Conservation (phyloP, 2,113 vertebrate genomes). For the Hippocampus guttulatus region DNA sequence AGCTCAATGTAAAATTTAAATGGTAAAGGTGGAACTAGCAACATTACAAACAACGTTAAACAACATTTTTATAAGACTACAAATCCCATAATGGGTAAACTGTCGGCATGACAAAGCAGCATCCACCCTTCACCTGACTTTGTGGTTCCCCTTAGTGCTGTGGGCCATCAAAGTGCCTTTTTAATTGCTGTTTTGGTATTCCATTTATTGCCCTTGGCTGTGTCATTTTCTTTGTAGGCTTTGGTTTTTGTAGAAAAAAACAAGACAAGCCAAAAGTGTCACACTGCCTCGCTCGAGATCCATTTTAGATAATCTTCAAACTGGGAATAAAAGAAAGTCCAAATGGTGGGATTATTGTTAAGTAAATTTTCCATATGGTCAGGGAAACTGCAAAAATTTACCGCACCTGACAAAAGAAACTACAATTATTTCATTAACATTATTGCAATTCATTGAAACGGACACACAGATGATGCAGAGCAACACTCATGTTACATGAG, state of each 20-base stretch:
- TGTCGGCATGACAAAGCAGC: not conserved
- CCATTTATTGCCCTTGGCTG: not conserved
- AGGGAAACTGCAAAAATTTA: no score
- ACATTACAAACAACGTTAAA: not conserved
- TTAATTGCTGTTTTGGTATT: not conserved
- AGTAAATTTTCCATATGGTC: no score
- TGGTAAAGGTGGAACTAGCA: not conserved
- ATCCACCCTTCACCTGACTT: not conserved
- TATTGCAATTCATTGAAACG: not conserved
- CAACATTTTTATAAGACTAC: not conserved
- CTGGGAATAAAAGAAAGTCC: not conserved
- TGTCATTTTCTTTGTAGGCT: not conserved
- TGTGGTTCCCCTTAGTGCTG: not conserved
- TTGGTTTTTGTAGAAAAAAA: not conserved
- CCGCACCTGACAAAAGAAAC: not conserved
- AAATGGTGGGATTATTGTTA: not conserved
- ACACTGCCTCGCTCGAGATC: not conserved
- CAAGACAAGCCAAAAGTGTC: not conserved
- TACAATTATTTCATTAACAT: not conserved
- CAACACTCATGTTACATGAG: conserved; percentile 29
- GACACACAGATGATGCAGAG: conserved; percentile 3
- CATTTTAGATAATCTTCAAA: not conserved
- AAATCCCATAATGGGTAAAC: not conserved
- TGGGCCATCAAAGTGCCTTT: not conserved
- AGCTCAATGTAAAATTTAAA: not conserved